Evolutionary conservation across 2,113 vertebrate genomes (phyloP).

Genomic region (Chitala chitala): DNA sequence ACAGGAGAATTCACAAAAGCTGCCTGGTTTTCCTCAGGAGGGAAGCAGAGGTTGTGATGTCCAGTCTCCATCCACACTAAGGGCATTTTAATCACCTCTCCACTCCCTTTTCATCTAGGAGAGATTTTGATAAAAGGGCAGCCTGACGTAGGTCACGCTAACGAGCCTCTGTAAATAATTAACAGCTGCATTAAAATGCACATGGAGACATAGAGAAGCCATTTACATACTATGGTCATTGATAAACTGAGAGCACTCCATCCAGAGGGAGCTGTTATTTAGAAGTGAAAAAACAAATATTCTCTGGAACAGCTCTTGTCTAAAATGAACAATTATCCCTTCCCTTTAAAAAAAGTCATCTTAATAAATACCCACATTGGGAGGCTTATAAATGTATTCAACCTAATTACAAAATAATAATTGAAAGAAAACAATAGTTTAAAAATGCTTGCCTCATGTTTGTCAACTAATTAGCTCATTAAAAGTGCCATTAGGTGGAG

Average conservation of each 20-base stretch:
- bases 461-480: conserved; percentile 76
- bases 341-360: conserved; percentile 61
- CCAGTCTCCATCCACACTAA: not conserved
- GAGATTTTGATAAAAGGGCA: not conserved
- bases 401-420: conserved; percentile 75
- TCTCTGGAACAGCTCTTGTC: conserved; percentile 43
- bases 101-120: not conserved
- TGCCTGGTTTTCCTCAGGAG: not conserved
- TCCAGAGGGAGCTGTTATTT: not conserved
- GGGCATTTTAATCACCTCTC: not conserved
- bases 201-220: not conserved
- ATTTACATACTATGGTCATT: not conserved
- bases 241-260: not conserved
- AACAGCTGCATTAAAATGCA: conserved; percentile 3
- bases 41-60: not conserved
- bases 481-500: conserved; percentile 70
- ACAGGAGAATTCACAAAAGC: not conserved
- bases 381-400: conserved; percentile 76
- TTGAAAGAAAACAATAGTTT: conserved; percentile 71
- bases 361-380: conserved; percentile 69
- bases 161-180: conserved; percentile 15
- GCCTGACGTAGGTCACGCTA: not conserved
- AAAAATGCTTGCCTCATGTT: conserved; percentile 69
- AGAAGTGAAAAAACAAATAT: not conserved
- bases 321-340: conserved; percentile 64